Percentiles rank a stretch among this genome's conserved stretches.
These are phyloP conservation scores for Anthonomus grandis DNA, from an alignment of 1,140 invertebrate species.

Conservation along the genomic window DNA sequence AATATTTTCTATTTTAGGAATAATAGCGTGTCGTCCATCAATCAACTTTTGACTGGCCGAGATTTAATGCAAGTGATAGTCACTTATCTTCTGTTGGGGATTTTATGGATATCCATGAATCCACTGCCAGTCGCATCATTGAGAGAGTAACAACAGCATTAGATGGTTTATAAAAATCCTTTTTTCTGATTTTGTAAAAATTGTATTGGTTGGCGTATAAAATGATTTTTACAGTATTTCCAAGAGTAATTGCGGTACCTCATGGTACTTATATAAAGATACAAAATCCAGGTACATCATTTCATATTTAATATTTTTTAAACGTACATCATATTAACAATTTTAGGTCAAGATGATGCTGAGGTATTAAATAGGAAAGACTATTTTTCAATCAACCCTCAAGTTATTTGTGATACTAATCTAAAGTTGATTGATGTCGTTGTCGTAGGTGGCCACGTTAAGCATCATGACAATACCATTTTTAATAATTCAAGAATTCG, in stretches of 20 bases:
- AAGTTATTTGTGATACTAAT: neutral
- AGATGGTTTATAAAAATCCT: no score
- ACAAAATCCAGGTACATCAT: neutral
- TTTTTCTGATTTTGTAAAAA: neutral
- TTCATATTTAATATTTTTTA: neutral
- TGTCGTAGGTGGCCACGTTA: neutral
- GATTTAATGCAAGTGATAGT: neutral
- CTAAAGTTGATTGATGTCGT: neutral
- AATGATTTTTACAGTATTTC: neutral
- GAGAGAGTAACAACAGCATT: neutral
- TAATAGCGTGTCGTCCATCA: neutral
- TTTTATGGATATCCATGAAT: conserved; percentile 1
- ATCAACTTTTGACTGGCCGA: neutral
- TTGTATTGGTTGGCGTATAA: neutral
- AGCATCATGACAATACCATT: neutral
- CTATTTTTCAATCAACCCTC: neutral
- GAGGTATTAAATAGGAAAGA: neutral
- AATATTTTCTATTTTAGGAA: conserved; percentile 1
- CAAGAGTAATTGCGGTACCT: neutral
- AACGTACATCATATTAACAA: neutral
- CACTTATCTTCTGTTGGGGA: neutral
- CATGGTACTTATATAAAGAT: neutral
- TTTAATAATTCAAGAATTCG: neutral
- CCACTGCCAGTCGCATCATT: neutral
- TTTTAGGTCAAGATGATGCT: neutral